Evolutionary conservation across 2,113 vertebrate species (phyloP).

Genomic region (Chiloscyllium plagiosum): DNA sequence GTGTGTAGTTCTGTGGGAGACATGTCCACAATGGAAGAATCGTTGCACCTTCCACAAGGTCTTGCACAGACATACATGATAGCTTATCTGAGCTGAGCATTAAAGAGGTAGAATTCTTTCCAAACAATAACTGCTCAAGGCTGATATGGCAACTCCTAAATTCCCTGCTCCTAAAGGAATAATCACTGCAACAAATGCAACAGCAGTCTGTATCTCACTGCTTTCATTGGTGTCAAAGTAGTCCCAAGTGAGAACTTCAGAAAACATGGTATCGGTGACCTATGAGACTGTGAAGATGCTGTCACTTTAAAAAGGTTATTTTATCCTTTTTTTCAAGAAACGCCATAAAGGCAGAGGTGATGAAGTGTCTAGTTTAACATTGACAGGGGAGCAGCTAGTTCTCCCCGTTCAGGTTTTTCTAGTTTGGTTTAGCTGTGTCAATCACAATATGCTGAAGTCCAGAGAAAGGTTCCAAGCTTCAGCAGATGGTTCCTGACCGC

Average conservation of each 20-base stretch:
- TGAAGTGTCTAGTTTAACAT: too few relatives aligned
- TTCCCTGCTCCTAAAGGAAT: background rate
- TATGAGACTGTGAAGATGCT: too few relatives aligned
- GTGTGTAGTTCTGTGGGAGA: background rate
- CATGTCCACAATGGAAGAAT: background rate
- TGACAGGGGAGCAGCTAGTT: too few relatives aligned
- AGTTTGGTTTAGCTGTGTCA: too few relatives aligned
- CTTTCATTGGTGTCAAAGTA: background rate
- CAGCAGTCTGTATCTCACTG: background rate
- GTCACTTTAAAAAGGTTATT: too few relatives aligned
- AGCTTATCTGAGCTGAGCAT: too few relatives aligned
- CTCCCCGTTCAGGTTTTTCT: too few relatives aligned
- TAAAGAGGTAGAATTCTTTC: background rate
- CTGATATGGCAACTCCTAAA: background rate
- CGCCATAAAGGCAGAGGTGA: too few relatives aligned
- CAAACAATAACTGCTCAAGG: background rate
- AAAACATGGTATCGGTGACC: background rate
- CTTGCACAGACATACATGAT: background rate
- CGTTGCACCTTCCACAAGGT: background rate
- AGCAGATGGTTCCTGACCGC: too few relatives aligned
- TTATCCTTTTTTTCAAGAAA: too few relatives aligned
- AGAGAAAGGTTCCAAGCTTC: too few relatives aligned
- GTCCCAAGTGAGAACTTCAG: background rate
- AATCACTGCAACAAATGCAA: background rate
- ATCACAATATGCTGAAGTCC: too few relatives aligned